A percentile compares a stretch with the other conserved stretches of the same genome.
These are phyloP conservation scores for Manis javanica DNA, from an alignment of 2,797 vertebrate genomes.

Conservation along the genomic window DNA sequence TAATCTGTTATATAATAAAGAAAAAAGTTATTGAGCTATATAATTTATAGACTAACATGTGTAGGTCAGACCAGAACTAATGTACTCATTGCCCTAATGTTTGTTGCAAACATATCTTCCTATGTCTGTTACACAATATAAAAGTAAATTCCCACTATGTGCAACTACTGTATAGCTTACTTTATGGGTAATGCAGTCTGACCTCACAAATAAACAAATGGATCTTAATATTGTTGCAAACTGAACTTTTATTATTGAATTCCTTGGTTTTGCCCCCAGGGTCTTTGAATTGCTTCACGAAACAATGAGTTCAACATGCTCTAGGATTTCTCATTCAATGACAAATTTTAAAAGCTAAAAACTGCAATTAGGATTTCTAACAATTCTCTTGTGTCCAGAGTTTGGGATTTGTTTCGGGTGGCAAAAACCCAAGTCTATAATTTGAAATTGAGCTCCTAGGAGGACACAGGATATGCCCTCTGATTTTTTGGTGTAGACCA, in stretches of 20 bases:
- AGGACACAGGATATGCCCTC: background rate
- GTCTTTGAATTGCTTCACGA: background rate
- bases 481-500: background rate
- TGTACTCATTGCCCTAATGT: background rate
- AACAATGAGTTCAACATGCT: background rate
- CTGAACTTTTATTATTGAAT: background rate
- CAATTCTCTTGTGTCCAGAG: background rate
- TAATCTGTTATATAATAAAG: background rate
- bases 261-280: background rate
- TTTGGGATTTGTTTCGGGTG: background rate
- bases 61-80: background rate
- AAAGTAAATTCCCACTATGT: background rate
- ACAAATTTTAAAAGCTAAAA: slow-evolving; percentile 21
- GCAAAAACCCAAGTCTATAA: background rate
- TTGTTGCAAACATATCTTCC: background rate
- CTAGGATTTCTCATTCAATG: background rate
- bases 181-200: background rate
- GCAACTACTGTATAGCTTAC: background rate
- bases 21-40: background rate
- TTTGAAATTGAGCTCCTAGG: background rate
- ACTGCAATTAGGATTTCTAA: background rate
- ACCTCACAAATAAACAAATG: background rate
- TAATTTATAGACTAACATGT: background rate
- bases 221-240: background rate
- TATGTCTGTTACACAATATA: background rate